These are phyloP conservation scores for Oriolus oriolus DNA, from an alignment of 2,113 vertebrate genomes.

Conservation along the genomic window DNA sequence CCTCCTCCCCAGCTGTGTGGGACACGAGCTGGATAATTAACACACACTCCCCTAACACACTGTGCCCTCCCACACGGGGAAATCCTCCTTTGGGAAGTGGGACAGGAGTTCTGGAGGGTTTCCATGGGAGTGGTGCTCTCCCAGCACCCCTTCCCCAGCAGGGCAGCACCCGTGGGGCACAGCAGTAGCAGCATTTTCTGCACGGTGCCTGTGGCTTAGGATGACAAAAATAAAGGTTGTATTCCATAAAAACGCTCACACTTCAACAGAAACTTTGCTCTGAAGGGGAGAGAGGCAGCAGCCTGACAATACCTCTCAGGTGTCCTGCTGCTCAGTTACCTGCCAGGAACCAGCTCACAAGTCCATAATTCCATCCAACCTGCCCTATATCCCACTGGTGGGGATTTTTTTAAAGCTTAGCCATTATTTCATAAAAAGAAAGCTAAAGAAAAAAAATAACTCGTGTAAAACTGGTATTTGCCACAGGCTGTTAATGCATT, in stretches of 20 bases:
- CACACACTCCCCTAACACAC: neutral
- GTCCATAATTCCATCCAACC: neutral
- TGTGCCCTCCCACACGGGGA: rapidly evolving
- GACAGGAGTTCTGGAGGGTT: neutral
- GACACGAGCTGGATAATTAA: neutral
- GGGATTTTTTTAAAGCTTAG: neutral
- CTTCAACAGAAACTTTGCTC: neutral
- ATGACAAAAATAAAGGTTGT: neutral
- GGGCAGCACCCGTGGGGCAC: neutral
- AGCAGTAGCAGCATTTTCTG: neutral
- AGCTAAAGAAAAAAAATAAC: neutral
- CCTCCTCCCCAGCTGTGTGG: neutral
- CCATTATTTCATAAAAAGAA: neutral
- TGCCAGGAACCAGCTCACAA: neutral
- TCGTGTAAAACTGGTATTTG: neutral
- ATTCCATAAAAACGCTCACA: neutral
- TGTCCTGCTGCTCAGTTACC: neutral
- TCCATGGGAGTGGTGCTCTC: neutral
- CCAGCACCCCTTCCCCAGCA: neutral
- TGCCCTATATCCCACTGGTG: neutral
- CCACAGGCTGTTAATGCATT: constrained; percentile 11
- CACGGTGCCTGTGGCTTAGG: rapidly evolving
- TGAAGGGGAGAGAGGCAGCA: neutral
- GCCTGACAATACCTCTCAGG: neutral
- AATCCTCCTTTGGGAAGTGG: neutral